Percentiles rank a stretch among this genome's conserved stretches.
Conservation (phyloP, 1,140 invertebrate species). For the Drosophila sp. region DNA sequence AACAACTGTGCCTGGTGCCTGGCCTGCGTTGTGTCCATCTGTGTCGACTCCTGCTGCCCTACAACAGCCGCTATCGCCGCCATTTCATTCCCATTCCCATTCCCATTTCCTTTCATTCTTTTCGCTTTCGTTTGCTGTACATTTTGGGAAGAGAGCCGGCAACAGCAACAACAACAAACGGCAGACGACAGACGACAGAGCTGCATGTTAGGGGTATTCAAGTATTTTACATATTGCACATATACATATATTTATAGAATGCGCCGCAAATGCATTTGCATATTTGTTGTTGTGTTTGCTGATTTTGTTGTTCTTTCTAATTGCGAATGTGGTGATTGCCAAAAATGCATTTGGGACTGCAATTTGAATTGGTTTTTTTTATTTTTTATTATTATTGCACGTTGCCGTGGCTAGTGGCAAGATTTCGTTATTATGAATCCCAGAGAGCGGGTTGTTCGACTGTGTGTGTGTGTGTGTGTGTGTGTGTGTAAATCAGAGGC, state of each 20-base stretch:
- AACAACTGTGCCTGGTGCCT: neutral
- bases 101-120: constrained; percentile 20
- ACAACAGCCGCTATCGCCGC: constrained; percentile 2
- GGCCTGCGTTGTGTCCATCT: constrained; percentile 20
- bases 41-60: constrained; percentile 29
- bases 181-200: constrained; percentile 36
- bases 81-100: constrained; percentile 8
- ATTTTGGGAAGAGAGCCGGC: constrained; percentile 11
- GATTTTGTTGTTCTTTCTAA: constrained; percentile 34
- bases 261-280: constrained; percentile 33
- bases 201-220: constrained; percentile 20
- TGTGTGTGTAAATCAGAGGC: constrained; percentile 12
- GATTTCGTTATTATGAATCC: constrained; percentile 36
- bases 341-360: constrained; percentile 38
- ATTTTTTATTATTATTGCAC: neutral
- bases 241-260: constrained; percentile 72
- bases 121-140: constrained; percentile 41
- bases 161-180: neutral
- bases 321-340: constrained; percentile 36
- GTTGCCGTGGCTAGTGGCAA: constrained; percentile 25
- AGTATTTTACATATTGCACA: constrained; percentile 63
- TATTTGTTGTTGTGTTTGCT: constrained; percentile 3
- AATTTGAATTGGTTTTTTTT: constrained; percentile 28
- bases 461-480: neutral
- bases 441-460: neutral